These are phyloP conservation scores for Rhingia campestris DNA, from an alignment of 2,888 invertebrate genomes.

Conservation along the genomic window DNA sequence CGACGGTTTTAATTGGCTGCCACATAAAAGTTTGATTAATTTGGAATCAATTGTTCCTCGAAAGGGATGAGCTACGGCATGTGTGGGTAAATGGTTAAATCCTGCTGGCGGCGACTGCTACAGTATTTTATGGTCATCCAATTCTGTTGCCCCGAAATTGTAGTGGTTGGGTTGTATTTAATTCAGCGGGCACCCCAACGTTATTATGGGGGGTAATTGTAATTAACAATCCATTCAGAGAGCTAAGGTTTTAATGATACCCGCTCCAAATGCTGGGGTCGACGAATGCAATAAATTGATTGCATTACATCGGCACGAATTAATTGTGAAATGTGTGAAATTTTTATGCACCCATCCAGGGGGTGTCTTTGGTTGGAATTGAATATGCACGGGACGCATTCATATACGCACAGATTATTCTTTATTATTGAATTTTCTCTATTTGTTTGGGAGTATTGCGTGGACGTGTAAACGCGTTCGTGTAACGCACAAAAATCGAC, in stretches of 20 bases:
- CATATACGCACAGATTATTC: conserved; percentile 38
- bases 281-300: conserved; percentile 67
- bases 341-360: conserved; percentile 32
- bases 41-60: conserved; percentile 66
- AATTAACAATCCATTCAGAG: conserved; percentile 72
- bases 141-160: conserved; percentile 8
- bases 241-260: conserved; percentile 61
- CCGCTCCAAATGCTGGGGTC: not conserved
- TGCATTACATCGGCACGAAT: conserved; percentile 68
- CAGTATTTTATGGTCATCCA: conserved; percentile 21
- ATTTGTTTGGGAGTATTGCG: not conserved
- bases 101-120: conserved; percentile 25
- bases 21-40: conserved; percentile 74
- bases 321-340: conserved; percentile 57
- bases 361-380: conserved; percentile 25
- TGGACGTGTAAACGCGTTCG: not conserved
- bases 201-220: conserved; percentile 30
- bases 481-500: not conserved
- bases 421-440: conserved; percentile 59
- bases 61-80: not conserved
- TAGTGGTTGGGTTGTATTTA: conserved; percentile 4
- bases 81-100: conserved; percentile 1
- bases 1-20: conserved; percentile 67
- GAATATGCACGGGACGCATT: conserved; percentile 38
- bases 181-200: not conserved